Conservation (phyloP, 2,113 vertebrate species). For the Montifringilla adamsi region DNA sequence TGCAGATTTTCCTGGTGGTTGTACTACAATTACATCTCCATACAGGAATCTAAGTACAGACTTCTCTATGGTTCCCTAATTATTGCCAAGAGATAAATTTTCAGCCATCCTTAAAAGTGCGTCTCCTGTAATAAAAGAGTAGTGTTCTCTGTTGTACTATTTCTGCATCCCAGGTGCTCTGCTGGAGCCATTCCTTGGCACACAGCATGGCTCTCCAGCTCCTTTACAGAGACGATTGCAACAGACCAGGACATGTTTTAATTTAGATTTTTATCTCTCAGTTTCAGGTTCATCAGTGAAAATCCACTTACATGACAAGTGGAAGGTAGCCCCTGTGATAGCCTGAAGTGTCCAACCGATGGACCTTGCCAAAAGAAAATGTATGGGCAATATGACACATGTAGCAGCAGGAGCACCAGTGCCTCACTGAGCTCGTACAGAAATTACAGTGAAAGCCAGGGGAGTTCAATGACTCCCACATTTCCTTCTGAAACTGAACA, state of each 20-base stretch:
- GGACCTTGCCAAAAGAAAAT: neutral
- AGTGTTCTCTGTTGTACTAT: neutral
- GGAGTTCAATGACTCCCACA: neutral
- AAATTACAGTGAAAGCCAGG: neutral
- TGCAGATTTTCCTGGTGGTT: neutral
- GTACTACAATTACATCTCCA: neutral
- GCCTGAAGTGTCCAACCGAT: neutral
- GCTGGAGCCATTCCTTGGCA: neutral
- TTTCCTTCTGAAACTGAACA: neutral
- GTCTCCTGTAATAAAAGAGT: neutral
- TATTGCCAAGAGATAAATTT: neutral
- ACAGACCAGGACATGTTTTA: neutral
- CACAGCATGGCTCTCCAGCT: neutral
- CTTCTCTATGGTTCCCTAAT: neutral
- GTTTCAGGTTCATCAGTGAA: neutral
- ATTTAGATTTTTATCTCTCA: neutral
- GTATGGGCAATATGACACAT: rapidly evolving
- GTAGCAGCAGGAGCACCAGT: neutral
- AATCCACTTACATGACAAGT: neutral
- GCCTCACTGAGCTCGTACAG: neutral
- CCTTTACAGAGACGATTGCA: neutral
- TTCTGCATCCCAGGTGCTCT: neutral
- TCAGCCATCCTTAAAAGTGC: neutral
- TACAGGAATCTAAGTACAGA: neutral
- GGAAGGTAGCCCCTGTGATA: neutral